Evolutionary conservation across 2,797 vertebrate genomes (phyloP).

Genomic region (Molossus molossus): DNA sequence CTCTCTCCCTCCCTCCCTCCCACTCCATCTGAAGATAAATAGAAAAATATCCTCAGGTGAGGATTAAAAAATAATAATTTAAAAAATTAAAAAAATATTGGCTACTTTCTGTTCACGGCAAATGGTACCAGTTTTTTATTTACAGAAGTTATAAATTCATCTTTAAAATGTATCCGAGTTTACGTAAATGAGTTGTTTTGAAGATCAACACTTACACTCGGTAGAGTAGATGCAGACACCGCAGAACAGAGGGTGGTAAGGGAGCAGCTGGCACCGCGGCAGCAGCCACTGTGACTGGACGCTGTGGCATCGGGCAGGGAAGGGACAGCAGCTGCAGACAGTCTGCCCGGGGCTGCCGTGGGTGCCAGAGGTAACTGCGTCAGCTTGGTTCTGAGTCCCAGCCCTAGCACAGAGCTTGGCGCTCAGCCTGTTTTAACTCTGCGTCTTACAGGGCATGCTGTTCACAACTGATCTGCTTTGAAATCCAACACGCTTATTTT

Average conservation of each 20-base stretch:
- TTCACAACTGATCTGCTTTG: neutral
- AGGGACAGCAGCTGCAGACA: neutral
- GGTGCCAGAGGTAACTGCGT: neutral
- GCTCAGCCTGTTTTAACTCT: neutral
- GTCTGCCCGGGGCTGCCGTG: neutral
- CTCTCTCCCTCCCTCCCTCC: no score
- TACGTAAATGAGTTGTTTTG: neutral
- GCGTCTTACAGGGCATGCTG: neutral
- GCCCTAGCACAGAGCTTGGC: neutral
- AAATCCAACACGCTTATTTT: neutral
- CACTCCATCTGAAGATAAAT: no score
- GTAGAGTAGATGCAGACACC: neutral
- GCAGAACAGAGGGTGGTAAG: neutral
- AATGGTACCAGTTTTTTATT: neutral
- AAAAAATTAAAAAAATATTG: neutral
- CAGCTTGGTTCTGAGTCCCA: neutral
- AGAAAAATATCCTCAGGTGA: no score
- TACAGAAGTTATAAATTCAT: neutral
- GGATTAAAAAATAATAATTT: no score
- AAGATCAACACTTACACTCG: neutral
- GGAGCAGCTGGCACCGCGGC: neutral
- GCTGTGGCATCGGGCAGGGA: neutral
- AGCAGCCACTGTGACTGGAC: neutral
- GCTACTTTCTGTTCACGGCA: constrained; percentile 5
- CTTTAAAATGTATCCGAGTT: constrained; percentile 8